Evolutionary conservation across 2,113 vertebrate species (phyloP).

Genomic region (Aix galericulata): DNA sequence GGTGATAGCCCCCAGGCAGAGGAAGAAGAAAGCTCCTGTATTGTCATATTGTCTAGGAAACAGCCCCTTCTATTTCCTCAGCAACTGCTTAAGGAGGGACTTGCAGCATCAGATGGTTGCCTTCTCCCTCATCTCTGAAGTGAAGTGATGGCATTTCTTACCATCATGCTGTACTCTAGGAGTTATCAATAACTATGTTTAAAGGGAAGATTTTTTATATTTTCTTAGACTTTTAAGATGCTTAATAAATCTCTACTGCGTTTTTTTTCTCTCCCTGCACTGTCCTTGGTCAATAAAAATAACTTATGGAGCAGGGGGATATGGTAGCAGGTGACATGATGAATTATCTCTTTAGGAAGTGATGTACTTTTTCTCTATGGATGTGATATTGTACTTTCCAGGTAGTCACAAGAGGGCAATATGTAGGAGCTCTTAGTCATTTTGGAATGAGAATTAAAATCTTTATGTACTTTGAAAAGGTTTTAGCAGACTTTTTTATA

Average conservation of each 20-base stretch:
- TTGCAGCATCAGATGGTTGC: not conserved
- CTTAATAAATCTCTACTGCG: conserved; percentile 20
- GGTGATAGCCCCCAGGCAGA: not conserved
- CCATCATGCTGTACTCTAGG: not conserved
- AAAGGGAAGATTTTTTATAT: not conserved
- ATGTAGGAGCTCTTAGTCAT: not conserved
- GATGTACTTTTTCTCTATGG: not conserved
- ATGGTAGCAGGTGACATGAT: conserved; percentile 3
- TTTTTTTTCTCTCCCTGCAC: conserved; percentile 16
- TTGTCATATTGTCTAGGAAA: not conserved
- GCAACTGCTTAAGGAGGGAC: not conserved
- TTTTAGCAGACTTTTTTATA: not conserved
- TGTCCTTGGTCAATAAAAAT: conserved; percentile 63
- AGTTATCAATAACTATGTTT: conserved; percentile 45
- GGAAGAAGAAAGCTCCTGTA: not conserved
- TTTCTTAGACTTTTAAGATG: not conserved
- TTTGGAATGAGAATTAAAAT: not conserved
- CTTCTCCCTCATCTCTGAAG: not conserved
- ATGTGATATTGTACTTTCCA: not conserved
- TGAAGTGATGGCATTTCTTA: not conserved
- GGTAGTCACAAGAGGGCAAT: not conserved
- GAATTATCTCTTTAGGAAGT: conserved; percentile 9
- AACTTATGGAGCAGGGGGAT: conserved; percentile 27
- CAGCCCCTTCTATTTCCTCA: not conserved
- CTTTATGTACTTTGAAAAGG: not conserved